Evolutionary conservation across 2,797 vertebrate genomes (phyloP).

Genomic region (Pagetopsis macropterus): DNA sequence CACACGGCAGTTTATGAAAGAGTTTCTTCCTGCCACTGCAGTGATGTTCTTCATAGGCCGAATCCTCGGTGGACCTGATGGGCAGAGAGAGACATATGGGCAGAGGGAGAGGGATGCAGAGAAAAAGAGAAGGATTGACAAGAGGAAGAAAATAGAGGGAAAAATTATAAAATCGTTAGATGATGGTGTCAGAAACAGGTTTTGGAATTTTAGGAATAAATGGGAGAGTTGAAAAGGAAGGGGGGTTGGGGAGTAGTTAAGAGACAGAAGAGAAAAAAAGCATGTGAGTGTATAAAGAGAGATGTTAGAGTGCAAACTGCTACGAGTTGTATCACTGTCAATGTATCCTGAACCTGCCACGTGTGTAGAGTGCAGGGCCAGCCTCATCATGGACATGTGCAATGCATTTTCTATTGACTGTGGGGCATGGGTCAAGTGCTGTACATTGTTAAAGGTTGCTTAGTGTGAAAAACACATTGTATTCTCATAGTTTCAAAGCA

Average conservation of each 20-base stretch:
- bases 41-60: slow-evolving; percentile 96
- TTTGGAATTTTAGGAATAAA: slow-evolving; percentile 70
- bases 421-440: neutral
- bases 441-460: slow-evolving; percentile 4
- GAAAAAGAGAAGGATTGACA: slow-evolving; percentile 49
- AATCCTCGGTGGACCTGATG: slow-evolving; percentile 92
- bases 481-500: slow-evolving; percentile 13
- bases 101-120: slow-evolving; percentile 40
- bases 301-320: slow-evolving; percentile 13
- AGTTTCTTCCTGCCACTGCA: slow-evolving; percentile 94
- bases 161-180: slow-evolving; percentile 68
- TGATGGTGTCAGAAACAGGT: slow-evolving; percentile 51
- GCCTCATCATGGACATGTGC: neutral
- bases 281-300: slow-evolving; percentile 30
- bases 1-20: slow-evolving; percentile 97
- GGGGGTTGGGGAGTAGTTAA: slow-evolving; percentile 38
- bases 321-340: neutral
- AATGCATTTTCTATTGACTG: neutral
- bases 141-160: slow-evolving; percentile 41
- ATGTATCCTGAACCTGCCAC: slow-evolving; percentile 4
- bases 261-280: slow-evolving; percentile 36
- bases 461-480: slow-evolving; percentile 25
- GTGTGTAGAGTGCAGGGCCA: slow-evolving; percentile 2
- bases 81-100: slow-evolving; percentile 43
- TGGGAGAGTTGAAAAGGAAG: slow-evolving; percentile 42